Evolutionary conservation across 2,888 invertebrate species (phyloP), one percentile per base, ranked within the genome.

Genomic region (Xestia rhomboidea): DNA sequence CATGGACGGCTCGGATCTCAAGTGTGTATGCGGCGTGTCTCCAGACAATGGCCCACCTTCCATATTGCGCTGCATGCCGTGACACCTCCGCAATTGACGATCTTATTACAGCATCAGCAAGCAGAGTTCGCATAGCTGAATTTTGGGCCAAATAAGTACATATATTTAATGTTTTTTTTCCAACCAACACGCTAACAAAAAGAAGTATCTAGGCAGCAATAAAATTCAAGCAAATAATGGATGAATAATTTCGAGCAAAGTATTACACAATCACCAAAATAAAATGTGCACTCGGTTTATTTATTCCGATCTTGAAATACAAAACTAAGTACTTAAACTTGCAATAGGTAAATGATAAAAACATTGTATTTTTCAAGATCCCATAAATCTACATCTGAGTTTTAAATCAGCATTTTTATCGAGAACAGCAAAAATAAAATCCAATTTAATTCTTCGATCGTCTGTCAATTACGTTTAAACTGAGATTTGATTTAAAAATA

Each of bases 371-470:
- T 66, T 15, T 34, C 18, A 27, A 66, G 2, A 66, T 8, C 4
- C 2, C 54, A 49, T 46, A 18, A 49, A 73, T 41, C 21, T 62
- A 62, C 10, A 62, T 57, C 6, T 24, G 34, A 44, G 13, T 71
- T 63, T 63, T 10, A 38, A 76, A 82, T 57, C 41, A 76, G 27
- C 21, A 41, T 30, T 63, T 57, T 71, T 57, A 69, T 51, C 2
- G 24, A 51, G 7, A 75, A 41, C 44, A 15, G 10, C 41, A 27
- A 54, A 24, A n/a, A 57, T n/a, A 46, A 41, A 41, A 68, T 64
- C 38, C 46, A 78, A 67, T 78, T 69, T 11, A 34, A 27, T n/a
- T 77, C 7, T 68, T 68, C 51, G n/a, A 68, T 27, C 38, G 13
- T 41, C 51, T 51, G 38, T 60, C 49, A 64, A 71, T 82, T 51